Base-by-base conservation (phyloP, 2,797 vertebrate species). In the Periparus ater region DNA sequence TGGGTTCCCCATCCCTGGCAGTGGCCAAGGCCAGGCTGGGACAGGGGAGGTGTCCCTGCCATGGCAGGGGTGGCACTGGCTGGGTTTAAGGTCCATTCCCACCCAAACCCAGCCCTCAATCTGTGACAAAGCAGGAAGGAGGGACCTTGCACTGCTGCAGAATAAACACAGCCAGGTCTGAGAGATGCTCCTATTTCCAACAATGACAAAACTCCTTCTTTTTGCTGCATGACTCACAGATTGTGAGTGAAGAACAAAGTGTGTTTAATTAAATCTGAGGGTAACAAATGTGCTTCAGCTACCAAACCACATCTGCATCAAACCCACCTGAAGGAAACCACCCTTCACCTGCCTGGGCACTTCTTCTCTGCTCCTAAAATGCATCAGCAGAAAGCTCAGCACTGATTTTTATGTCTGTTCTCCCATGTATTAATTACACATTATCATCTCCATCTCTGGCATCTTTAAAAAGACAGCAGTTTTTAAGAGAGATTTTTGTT, bases 191-290 rank as follows among this genome's bases (percentile, higher is more conserved):
- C 23, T 16, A 2, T 68, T 79, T 80, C 61, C 48, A 77, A 0
- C 36, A 0, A 9, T 10, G 36, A 32, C 62, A 90, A 88, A 48
- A 36, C 22, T 30, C 21, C 51, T 42, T 32, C 40, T 30, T 36
- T 40, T 22, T 50, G 0, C 57, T 51, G 0, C 4, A 1, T 3
- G 42, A 50, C 70, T n/a, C n/a, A 17, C 10, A 9, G 38, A 27
- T 75, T 1, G 25, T 36, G 50, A 48, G 4, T 65, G 50, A 50
- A n/a, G 58, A 48, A 13, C 32, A 47, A 63, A 34, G 18, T 19
- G 2, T 54, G 3, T 71, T 78, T 68, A 60, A 74, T 72, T 78
- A 60, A 75, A 17, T 50, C 58, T 68, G 50, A 89, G 23, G 36
- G 26, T 57, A 72, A 68, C 7, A 67, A 67, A 89, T 13, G 36